These are phyloP conservation scores for Leptodactylus fuscus DNA, from an alignment of 2,113 vertebrate species.

Conservation along the genomic window DNA sequence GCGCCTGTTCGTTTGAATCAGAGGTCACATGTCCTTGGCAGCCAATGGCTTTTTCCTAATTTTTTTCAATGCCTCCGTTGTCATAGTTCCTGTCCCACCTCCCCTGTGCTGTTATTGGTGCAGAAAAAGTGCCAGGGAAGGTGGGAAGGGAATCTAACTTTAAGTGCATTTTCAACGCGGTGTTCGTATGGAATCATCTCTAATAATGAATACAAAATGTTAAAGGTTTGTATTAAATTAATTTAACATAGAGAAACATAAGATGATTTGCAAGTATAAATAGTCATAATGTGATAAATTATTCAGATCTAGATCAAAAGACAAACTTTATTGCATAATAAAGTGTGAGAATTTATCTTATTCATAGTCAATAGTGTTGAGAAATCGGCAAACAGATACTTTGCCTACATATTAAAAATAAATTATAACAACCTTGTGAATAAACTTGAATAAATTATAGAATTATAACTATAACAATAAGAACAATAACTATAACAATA, in stretches of 20 bases:
- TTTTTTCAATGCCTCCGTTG: too few species aligned
- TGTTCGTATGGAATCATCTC: too few species aligned
- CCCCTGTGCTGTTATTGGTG: too few species aligned
- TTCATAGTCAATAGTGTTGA: conserved; percentile 16
- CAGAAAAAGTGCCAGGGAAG: too few species aligned
- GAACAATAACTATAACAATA: background rate
- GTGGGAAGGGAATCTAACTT: too few species aligned
- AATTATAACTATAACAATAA: background rate
- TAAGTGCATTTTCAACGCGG: too few species aligned
- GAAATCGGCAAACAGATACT: conserved; percentile 3
- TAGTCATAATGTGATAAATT: conserved; percentile 31
- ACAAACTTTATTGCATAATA: conserved; percentile 40
- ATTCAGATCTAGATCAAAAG: conserved; percentile 31
- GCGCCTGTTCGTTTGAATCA: too few species aligned
- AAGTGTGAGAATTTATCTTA: conserved; percentile 32
- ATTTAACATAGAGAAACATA: background rate
- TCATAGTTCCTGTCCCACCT: too few species aligned
- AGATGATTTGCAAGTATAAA: conserved; percentile 31
- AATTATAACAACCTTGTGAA: background rate
- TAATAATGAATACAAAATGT: too few species aligned
- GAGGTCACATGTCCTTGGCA: too few species aligned
- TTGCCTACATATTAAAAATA: background rate
- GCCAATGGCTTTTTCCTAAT: too few species aligned
- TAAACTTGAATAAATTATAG: background rate
- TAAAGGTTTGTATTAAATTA: background rate